phyloP scores from a whole-genome alignment of 2,113 vertebrate species.

The Microcebus tavaratra region DNA sequence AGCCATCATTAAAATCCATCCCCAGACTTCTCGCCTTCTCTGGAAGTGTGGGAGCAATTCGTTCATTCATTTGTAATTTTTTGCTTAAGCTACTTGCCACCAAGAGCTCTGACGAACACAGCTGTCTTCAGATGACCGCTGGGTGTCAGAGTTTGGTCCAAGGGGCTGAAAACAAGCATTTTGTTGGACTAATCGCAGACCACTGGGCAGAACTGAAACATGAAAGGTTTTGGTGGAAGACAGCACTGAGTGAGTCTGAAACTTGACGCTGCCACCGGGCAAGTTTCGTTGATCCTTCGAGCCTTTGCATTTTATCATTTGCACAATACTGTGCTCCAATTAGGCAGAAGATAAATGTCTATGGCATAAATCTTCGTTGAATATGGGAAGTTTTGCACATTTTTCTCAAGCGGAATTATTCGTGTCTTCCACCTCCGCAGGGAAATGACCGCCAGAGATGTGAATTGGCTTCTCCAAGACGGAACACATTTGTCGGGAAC shows the following conservation, averaged over 20 bases:
- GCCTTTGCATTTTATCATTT: background rate
- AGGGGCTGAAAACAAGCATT: background rate
- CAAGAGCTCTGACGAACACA: background rate
- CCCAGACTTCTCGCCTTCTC: background rate
- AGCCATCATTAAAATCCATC: background rate
- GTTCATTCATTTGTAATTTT: background rate
- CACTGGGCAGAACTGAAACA: background rate
- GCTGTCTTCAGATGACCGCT: background rate
- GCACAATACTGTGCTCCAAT: background rate
- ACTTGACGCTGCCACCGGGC: background rate
- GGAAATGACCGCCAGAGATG: background rate
- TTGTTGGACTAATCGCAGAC: background rate
- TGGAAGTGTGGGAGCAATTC: background rate
- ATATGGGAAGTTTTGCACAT: background rate
- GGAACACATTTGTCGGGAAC: background rate
- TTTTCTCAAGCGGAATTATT: background rate
- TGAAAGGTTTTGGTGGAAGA: background rate
- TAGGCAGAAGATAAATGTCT: background rate
- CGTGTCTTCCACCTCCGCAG: background rate
- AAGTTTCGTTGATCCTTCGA: background rate
- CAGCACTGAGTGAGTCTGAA: background rate
- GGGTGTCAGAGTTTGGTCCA: background rate
- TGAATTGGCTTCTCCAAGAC: background rate
- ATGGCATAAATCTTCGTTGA: background rate
- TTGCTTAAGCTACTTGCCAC: background rate